Evolutionary conservation across 2,888 invertebrate species (phyloP).

Genomic region (Erebia epiphron): DNA sequence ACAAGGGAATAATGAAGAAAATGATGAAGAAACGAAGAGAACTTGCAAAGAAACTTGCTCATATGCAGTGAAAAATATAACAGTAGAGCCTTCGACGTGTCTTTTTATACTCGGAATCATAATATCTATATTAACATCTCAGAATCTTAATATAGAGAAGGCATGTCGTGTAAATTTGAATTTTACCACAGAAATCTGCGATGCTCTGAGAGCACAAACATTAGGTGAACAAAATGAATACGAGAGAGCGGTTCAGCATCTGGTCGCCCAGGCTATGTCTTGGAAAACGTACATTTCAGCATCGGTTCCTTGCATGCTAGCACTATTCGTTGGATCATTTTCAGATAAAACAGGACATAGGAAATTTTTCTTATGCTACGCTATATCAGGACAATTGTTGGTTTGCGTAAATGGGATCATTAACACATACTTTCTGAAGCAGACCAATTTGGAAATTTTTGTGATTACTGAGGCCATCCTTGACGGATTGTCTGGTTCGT

Average conservation of each 20-base stretch:
- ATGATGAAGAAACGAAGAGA: constrained; percentile 35
- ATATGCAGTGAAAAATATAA: constrained; percentile 52
- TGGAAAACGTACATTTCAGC: constrained; percentile 93
- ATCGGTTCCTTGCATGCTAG: constrained; percentile 88
- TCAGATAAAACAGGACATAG: constrained; percentile 85
- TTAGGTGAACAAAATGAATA: constrained; percentile 78
- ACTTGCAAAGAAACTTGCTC: constrained; percentile 48
- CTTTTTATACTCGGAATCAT: constrained; percentile 58
- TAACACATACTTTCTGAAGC: constrained; percentile 88
- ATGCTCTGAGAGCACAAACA: constrained; percentile 86
- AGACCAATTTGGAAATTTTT: constrained; percentile 88
- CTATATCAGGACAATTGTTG: constrained; percentile 87
- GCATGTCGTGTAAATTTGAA: constrained; percentile 91
- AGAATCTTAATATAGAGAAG: constrained; percentile 91
- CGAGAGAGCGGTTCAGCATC: constrained; percentile 84
- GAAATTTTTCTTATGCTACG: constrained; percentile 89
- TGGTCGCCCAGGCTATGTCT: constrained; percentile 88
- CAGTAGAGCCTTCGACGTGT: constrained; percentile 64
- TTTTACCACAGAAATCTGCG: constrained; percentile 87
- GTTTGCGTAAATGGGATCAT: constrained; percentile 87
- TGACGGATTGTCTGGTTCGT: constrained; percentile 89
- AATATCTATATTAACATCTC: constrained; percentile 86
- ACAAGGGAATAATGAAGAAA: constrained; percentile 39
- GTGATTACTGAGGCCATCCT: constrained; percentile 89
- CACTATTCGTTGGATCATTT: constrained; percentile 91